Percentiles rank a stretch among this genome's conserved stretches.
These are phyloP conservation scores for Urophycis tenuis DNA, from an alignment of 2,797 vertebrate species.

Conservation along the genomic window DNA sequence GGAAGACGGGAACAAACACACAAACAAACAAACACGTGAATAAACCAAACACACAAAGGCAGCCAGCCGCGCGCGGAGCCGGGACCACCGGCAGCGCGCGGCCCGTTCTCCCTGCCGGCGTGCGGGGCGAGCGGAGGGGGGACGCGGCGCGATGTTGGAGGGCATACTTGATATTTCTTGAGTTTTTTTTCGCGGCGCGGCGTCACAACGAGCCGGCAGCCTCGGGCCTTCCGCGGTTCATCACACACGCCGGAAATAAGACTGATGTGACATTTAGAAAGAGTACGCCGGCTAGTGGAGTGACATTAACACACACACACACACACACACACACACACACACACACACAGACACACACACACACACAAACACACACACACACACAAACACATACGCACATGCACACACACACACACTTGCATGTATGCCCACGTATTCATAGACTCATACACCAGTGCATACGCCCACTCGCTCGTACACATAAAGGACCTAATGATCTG, in stretches of 20 bases:
- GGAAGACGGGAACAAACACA: background rate
- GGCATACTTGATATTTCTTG: background rate
- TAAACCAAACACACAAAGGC: background rate
- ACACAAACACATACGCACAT: too few species aligned
- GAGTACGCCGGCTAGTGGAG: conserved; percentile 14
- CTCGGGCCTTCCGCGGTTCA: conserved; percentile 10
- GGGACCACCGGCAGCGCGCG: background rate
- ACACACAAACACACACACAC: too few species aligned
- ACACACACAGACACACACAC: too few species aligned
- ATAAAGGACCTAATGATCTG: too few species aligned
- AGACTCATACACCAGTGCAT: too few species aligned
- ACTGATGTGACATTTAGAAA: conserved; percentile 33
- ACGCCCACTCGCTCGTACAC: too few species aligned
- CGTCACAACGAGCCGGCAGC: conserved; percentile 6
- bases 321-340: background rate
- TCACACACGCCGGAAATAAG: conserved; percentile 29
- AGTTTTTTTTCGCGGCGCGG: background rate
- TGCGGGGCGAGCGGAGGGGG: too few species aligned
- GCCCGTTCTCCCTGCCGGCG: too few species aligned
- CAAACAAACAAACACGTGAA: background rate
- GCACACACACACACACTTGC: background rate
- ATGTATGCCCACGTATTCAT: too few species aligned
- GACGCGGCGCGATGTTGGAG: background rate
- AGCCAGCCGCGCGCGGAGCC: too few species aligned
- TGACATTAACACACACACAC: background rate